Percentiles rank a stretch among this genome's conserved stretches.
phyloP scores from a whole-genome alignment of 2,113 vertebrate species.

The Willisornis vidua region DNA sequence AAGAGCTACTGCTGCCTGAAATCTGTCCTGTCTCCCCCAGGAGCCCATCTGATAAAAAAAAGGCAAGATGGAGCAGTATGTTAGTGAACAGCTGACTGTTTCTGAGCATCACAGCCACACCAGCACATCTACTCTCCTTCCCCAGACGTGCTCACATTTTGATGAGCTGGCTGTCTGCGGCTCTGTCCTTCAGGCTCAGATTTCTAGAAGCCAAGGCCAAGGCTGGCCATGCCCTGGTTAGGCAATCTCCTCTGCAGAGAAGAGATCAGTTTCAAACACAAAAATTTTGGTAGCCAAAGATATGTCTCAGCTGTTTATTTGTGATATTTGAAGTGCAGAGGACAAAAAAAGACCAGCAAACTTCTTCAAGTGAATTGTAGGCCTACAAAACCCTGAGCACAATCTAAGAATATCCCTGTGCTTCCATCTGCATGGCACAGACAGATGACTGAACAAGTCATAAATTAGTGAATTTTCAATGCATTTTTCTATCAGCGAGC shows the following conservation, averaged over 20 bases:
- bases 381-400: neutral
- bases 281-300: neutral
- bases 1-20: neutral
- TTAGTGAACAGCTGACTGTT: neutral
- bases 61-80: neutral
- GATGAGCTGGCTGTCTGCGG: neutral
- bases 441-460: neutral
- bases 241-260: neutral
- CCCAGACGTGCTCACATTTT: neutral
- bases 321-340: neutral
- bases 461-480: neutral
- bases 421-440: neutral
- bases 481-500: neutral
- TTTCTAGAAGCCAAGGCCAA: neutral
- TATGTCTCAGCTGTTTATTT: neutral
- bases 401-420: neutral
- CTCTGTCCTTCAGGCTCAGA: neutral
- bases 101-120: neutral
- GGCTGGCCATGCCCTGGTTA: neutral
- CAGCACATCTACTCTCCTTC: neutral
- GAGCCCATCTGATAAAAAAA: neutral
- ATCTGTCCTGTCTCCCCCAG: neutral
- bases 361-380: neutral
- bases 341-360: neutral
- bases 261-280: neutral